Evolutionary conservation across 2,797 vertebrate species (phyloP), one percentile per base, ranked within the genome.

Genomic region (Mus spretus): DNA sequence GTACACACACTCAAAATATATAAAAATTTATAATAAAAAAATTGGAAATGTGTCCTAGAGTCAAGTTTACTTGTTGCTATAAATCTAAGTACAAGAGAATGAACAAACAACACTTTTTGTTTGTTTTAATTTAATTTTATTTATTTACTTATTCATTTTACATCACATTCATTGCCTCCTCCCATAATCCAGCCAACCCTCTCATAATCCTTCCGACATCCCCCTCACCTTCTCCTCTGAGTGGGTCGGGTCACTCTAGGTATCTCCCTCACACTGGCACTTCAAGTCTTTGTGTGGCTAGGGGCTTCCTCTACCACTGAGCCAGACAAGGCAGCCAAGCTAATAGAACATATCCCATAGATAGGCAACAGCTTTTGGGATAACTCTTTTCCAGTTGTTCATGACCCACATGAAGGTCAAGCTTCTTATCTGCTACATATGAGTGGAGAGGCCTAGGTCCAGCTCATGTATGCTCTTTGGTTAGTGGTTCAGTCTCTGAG

Each of bases 11-110:
- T 14, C 50, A 28, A 28, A 74, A 40, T 26, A 87, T 55, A 47
- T n/a, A 70, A 55, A 28, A 19, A 55, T 3, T 55, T 40, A n/a
- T 20, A 40, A 74, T 55, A 53, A 7, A 57, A 40, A 37, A 37
- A 57, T 1, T 6, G 37, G 63, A 53, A 70, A 15, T 91, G 63
- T 88, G 8, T 55, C 26, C 61, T 37, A 34, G 63, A 94, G 47
- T 55, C 17, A 95, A 91, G 12, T 84, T 93, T 6, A 19, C 84
- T 13, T 75, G 80, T 89, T 92, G 8, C 22, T 95, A 5, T 72
- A 92, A 50, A 10, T 50, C 50, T 55, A 55, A 53, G 12, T 10
- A 53, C 1, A 82, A 55, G 22, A 92, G 22, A 55, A 61, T 55
- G 85, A 44, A 40, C 20, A 63, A 80, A 80, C 40, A 63, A 17